Base-by-base conservation (phyloP, 37 sponge, comb jelly and placozoan genomes). In the Amphimedon queenslandica region DNA sequence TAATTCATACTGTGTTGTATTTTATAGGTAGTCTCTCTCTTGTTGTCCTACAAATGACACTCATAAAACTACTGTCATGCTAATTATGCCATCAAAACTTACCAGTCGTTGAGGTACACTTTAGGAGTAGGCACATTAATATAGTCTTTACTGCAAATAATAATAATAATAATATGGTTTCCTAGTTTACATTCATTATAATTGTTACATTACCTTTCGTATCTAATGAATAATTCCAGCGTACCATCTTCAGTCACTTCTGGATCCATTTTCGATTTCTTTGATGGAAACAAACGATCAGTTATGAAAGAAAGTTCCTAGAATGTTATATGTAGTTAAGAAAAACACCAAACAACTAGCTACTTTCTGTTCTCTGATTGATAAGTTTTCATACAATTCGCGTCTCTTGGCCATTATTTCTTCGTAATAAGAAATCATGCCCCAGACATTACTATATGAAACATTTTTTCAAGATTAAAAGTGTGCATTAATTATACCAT, bases 241-340 rank as follows among this genome's bases (percentile, higher is more conserved):
- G 64, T 61, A 4, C 93, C 93, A 30, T 84, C 88, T 58, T 92
- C 88, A 56, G 77, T 78, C 28, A 83, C 61, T 53, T 90, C 90
- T 3, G 80, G 82, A 1, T 83, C 81, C 40, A 77, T 56, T 39
- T 36, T 64, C n/a, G 72, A 16, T 33, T 73, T 64, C 69, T 84
- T 84, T n/a, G 90, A 57, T 35, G 70, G 25, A 16, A 40, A 40
- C 30, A 72, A 58, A 29, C 43, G 35, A 42, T 67, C 68, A 39
- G 37, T 42, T 23, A 51, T 56, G 29, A 78, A 70, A 37, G 58
- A 61, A 30, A 71, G 51, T 23, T 70, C 81, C 71, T 71, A 66
- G n/a, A n/a, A n/a, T n/a, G n/a, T n/a, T n/a, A n/a, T 66, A 67
- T 13, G 28, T 24, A 42, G 38, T 32, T 65, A 80, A 41, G 37